Evolutionary conservation across 2,113 vertebrate genomes (phyloP).

Genomic region (Gallinago media): DNA sequence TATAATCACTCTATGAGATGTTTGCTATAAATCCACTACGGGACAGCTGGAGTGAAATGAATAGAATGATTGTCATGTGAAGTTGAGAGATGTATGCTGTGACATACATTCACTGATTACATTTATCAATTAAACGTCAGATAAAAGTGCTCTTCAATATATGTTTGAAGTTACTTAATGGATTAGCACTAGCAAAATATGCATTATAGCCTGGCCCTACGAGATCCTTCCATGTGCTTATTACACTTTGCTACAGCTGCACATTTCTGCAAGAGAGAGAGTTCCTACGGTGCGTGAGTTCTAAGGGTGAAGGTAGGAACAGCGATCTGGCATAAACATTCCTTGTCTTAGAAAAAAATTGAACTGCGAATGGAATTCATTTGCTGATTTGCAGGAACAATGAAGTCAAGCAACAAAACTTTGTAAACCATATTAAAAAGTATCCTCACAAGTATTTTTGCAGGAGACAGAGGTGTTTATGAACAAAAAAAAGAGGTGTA

Average conservation of each 20-base stretch:
- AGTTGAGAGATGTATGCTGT: neutral
- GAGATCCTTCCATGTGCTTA: neutral
- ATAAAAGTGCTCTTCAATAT: neutral
- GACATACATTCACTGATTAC: neutral
- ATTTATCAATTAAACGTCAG: neutral
- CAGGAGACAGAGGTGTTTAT: constrained; percentile 56
- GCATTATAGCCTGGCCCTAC: neutral
- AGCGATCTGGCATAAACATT: constrained; percentile 12
- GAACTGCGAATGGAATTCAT: constrained; percentile 39
- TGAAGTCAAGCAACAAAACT: constrained; percentile 49
- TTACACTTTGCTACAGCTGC: neutral
- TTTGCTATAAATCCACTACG: neutral
- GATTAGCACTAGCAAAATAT: neutral
- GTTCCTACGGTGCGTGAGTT: neutral
- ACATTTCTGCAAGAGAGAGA: neutral
- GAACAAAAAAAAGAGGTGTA: constrained; percentile 14
- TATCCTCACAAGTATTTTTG: constrained; percentile 53
- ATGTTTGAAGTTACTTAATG: neutral
- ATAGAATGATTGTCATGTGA: neutral
- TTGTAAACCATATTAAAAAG: constrained; percentile 43
- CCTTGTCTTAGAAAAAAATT: neutral
- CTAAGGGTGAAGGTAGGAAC: neutral
- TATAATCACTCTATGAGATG: neutral
- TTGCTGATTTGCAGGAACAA: constrained; percentile 52
- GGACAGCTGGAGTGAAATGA: neutral